Evolutionary conservation across 2,113 vertebrate genomes (phyloP).

Genomic region (Clinocottus analis): DNA sequence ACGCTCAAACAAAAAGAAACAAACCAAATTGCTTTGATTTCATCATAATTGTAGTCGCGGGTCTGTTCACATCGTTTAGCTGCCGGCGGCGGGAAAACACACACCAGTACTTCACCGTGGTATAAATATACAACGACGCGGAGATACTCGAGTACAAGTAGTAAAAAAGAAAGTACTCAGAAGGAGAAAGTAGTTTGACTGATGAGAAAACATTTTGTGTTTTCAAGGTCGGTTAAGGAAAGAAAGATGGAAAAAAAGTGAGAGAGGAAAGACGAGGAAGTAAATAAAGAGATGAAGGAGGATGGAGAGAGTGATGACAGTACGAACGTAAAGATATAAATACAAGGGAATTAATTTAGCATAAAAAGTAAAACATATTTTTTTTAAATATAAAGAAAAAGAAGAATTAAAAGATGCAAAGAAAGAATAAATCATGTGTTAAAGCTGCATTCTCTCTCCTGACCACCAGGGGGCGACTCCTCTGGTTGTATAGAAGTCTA

Average conservation of each 20-base stretch:
- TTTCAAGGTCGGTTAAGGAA: background rate
- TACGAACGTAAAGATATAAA: background rate
- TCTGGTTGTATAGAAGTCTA: no score
- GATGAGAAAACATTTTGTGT: background rate
- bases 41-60: constrained; percentile 63
- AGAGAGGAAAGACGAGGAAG: background rate
- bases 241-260: background rate
- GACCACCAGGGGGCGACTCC: no score
- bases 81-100: constrained; percentile 12
- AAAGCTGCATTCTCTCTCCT: no score
- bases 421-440: no score
- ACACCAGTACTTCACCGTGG: background rate
- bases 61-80: constrained; percentile 21
- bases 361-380: no score
- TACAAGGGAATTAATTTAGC: background rate
- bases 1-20: constrained; percentile 64
- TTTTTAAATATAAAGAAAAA: no score
- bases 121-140: background rate
- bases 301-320: background rate
- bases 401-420: no score
- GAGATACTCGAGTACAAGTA: background rate
- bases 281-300: background rate
- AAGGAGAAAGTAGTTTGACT: background rate
- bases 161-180: background rate
- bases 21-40: constrained; percentile 73